phyloP scores from a whole-genome alignment of 2,797 vertebrate species.

The Gallinago nigripennis region DNA sequence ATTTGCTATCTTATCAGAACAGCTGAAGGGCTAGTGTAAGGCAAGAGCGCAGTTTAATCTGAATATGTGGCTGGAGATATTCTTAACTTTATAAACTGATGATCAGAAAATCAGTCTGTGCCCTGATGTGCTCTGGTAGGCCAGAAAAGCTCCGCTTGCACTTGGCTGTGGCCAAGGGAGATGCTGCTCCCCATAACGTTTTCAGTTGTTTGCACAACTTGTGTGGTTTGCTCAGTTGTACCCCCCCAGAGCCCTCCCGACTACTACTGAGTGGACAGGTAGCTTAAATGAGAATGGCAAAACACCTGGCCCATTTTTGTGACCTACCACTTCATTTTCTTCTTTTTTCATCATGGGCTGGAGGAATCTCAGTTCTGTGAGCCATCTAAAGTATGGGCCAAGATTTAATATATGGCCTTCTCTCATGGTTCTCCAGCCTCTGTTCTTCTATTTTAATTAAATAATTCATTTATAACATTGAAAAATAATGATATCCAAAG shows the following conservation, averaged over 20 bases:
- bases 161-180: neutral
- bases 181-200: neutral
- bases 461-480: neutral
- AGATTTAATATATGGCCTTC: neutral
- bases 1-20: slow-evolving; percentile 1
- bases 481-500: neutral
- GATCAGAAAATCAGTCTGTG: neutral
- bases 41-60: neutral
- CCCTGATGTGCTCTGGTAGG: neutral
- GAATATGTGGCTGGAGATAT: neutral
- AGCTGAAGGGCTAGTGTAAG: neutral
- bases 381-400: neutral
- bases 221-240: neutral
- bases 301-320: neutral
- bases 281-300: neutral
- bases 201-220: neutral
- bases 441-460: slow-evolving; percentile 14
- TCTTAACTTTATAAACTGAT: neutral
- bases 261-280: neutral
- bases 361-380: neutral
- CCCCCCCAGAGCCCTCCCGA: neutral
- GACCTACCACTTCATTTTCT: neutral
- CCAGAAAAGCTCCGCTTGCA: neutral
- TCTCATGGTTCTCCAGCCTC: neutral
- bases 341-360: neutral